A percentile compares a stretch with the other conserved stretches of the same genome.
These are phyloP conservation scores for Odontomachus brunneus DNA, from an alignment of 1,140 invertebrate genomes.

Conservation along the genomic window DNA sequence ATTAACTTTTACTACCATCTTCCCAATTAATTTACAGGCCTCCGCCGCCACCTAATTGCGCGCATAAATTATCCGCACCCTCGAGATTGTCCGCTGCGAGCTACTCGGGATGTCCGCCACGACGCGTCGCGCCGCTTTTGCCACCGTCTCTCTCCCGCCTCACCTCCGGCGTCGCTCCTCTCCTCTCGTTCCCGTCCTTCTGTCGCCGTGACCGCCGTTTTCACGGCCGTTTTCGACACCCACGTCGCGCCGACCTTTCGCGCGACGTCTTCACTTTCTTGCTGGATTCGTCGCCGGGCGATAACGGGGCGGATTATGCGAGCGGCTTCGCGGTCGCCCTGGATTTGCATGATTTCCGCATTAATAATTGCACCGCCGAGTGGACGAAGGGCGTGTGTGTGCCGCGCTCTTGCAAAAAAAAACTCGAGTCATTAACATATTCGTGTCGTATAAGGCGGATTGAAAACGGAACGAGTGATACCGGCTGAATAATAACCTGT, in stretches of 20 bases:
- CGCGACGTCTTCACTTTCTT: slow-evolving; percentile 58
- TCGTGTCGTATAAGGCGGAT: not conserved
- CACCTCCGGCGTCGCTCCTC: not conserved
- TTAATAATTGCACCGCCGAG: not conserved
- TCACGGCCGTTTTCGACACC: slow-evolving; percentile 51
- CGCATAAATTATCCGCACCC: slow-evolving; percentile 81
- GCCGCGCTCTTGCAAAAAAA: not conserved
- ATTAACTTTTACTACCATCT: slow-evolving; percentile 84
- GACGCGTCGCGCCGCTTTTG: slow-evolving; percentile 18
- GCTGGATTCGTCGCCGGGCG: not conserved
- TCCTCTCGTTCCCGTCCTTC: not conserved
- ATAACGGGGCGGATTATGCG: slow-evolving; percentile 5
- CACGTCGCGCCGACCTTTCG: not conserved
- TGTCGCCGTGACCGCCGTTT: slow-evolving; percentile 6
- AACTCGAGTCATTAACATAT: not conserved
- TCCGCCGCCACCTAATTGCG: slow-evolving; percentile 79
- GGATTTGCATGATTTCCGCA: slow-evolving; percentile 2
- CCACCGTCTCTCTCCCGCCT: not conserved
- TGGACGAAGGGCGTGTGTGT: not conserved
- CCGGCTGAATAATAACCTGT: not conserved
- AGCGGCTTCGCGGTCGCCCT: not conserved
- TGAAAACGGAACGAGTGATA: slow-evolving; percentile 5
- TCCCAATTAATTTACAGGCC: slow-evolving; percentile 84
- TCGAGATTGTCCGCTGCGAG: slow-evolving; percentile 71
- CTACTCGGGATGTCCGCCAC: slow-evolving; percentile 60